These are phyloP conservation scores for Semicossyphus pulcher DNA, from an alignment of 2,113 vertebrate genomes.

Conservation along the genomic window DNA sequence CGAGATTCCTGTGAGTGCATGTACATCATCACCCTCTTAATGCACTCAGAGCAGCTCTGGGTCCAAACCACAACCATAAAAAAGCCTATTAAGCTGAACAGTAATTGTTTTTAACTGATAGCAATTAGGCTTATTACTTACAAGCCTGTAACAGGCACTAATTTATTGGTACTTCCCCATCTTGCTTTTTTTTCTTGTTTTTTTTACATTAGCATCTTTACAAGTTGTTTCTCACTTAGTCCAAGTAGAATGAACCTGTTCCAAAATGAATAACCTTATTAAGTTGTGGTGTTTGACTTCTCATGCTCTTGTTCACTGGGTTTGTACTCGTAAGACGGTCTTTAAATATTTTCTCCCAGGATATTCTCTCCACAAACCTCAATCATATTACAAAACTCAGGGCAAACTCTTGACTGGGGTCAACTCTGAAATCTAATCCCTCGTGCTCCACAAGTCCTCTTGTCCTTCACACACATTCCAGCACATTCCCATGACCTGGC, in stretches of 20 bases:
- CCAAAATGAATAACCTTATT: background rate
- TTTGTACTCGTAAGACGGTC: background rate
- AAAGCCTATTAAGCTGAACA: background rate
- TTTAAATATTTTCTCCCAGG: background rate
- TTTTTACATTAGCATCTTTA: background rate
- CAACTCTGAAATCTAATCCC: slow-evolving; percentile 18
- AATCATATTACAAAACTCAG: slow-evolving; percentile 27
- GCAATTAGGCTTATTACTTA: background rate
- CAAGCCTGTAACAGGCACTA: background rate
- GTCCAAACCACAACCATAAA: background rate
- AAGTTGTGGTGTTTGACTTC: background rate
- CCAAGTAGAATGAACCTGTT: background rate
- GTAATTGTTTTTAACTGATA: slow-evolving; percentile 6
- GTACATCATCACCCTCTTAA: slow-evolving; percentile 34
- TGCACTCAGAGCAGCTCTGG: slow-evolving; percentile 4
- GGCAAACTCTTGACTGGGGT: slow-evolving; percentile 20
- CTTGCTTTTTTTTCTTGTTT: background rate
- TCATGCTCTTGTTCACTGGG: background rate
- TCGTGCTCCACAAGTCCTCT: slow-evolving; percentile 25
- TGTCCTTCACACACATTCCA: slow-evolving; percentile 51
- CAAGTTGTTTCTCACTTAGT: background rate
- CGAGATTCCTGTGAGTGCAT: slow-evolving; percentile 29
- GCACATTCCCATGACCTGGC: slow-evolving; percentile 48
- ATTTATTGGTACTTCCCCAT: slow-evolving; percentile 5
- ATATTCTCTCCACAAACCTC: slow-evolving; percentile 4